Conservation (phyloP, 2,113 vertebrate genomes). For the Sula dactylatra region DNA sequence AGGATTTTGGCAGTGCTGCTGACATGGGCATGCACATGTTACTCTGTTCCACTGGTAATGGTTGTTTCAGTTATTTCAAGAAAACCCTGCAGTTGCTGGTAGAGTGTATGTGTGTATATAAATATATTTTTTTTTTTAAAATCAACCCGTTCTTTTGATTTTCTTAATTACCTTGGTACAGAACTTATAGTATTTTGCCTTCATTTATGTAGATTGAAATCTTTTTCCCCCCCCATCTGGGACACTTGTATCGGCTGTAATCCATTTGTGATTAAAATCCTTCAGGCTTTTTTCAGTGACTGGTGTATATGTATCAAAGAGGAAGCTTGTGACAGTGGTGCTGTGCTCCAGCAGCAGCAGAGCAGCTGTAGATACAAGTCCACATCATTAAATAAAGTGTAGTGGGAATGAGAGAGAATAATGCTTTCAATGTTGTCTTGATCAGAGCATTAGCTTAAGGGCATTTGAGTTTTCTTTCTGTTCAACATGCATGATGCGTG, state of each 20-base stretch:
- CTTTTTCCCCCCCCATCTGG: not conserved
- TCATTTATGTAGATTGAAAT: not conserved
- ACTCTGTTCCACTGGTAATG: not conserved
- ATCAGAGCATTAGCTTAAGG: not conserved
- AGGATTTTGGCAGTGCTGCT: not conserved
- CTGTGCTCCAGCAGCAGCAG: not conserved
- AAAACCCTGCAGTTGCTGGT: not conserved
- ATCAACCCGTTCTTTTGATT: not conserved
- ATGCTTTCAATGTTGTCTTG: not conserved
- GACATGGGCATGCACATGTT: accelerated
- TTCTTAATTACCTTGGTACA: not conserved
- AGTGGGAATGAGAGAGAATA: not conserved
- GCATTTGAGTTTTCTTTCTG: not conserved
- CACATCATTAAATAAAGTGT: not conserved
- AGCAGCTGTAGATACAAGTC: not conserved
- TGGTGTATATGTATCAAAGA: not conserved
- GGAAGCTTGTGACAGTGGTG: not conserved
- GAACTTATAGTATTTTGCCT: not conserved
- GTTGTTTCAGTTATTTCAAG: not conserved
- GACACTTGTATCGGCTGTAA: not conserved
- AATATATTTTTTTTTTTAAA: not conserved
- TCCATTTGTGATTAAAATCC: not conserved
- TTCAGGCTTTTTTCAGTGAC: not conserved
- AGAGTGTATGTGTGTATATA: not conserved
- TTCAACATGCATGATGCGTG: not conserved